Evolutionary conservation across 2,888 invertebrate genomes (phyloP), one percentile per base, ranked within the genome.

Genomic region (Metellina segmentata): DNA sequence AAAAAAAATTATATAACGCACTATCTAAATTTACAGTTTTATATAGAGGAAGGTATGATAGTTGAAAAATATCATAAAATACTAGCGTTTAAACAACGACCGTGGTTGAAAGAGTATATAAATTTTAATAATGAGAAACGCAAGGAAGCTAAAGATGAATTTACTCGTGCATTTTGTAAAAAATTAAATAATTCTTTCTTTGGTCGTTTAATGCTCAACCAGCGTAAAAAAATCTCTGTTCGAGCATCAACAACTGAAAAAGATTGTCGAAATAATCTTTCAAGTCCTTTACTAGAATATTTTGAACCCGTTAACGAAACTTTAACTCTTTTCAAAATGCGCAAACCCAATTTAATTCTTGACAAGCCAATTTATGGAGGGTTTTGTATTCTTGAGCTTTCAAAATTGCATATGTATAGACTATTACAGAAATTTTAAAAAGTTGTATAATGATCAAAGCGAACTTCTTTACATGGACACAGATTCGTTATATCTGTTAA

Each of bases 81-180:
- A 49, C 51, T 77, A 51, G 61, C 77, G 7, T 85, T 85, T 48
- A 19, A 16, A 8, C 85, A 85, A 49, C 7, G 11, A 0, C 49
- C 49, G 0, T 77, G 85, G 85, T 49, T 85, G 49, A 48, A 16
- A 13, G 7, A n/a, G 0, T 81, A 70, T 48, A 70, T 81, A 16
- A 9, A 81, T 16, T 81, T 81, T 49, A 85, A 75, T 49, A 75
- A 85, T 13, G 49, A 85, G 0, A 85, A 49, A 74, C 6, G 85
- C 9, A 61, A 77, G 69, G 49, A 61, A 0, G 69, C 53, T n/a
- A 77, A 34, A n/a, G 85, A 85, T 11, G 70, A 81, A 49, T 85
- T 77, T 61, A 61, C 75, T 7, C 19, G 52, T 7, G 16, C 70
- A 0, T 71, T 81, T 70, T 81, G 16, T 34, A 70, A 81, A 49